A percentile compares a stretch with the other conserved stretches of the same genome.
Conservation (phyloP, 2,797 vertebrate genomes). For the Eurystomus glaucurus region DNA sequence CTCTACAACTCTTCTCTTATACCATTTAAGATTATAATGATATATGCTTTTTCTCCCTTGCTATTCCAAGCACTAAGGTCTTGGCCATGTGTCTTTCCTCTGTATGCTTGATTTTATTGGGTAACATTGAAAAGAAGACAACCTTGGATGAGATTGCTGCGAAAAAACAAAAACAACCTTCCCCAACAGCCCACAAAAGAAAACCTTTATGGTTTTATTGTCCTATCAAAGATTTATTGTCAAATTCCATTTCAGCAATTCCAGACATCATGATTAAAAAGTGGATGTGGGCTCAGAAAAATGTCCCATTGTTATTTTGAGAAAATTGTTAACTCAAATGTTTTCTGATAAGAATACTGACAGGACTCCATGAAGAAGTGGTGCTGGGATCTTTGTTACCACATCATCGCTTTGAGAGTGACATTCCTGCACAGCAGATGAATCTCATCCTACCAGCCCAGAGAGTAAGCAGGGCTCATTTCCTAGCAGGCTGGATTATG, state of each 20-base stretch:
- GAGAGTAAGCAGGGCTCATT: neutral
- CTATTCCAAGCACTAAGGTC: conserved; percentile 4
- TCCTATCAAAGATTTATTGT: conserved; percentile 43
- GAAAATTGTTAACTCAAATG: neutral
- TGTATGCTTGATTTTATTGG: conserved; percentile 42
- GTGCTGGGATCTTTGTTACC: neutral
- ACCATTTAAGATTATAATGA: conserved; percentile 3
- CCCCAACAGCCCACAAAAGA: neutral
- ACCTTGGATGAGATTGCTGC: conserved; percentile 18
- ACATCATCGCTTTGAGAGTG: neutral
- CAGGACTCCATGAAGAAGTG: neutral
- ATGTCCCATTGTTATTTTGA: conserved; percentile 7
- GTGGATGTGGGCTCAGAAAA: conserved; percentile 20
- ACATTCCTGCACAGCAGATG: neutral
- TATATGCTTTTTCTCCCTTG: neutral
- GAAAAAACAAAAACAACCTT: neutral
- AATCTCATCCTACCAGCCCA: neutral
- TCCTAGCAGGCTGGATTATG: neutral
- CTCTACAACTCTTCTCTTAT: neutral
- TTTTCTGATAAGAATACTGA: conserved; percentile 9
- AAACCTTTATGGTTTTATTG: conserved; percentile 29
- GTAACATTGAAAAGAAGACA: conserved; percentile 19
- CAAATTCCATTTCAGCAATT: conserved; percentile 61
- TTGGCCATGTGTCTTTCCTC: conserved; percentile 7
- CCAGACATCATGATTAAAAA: conserved; percentile 41